These are phyloP conservation scores for Lithobates pipiens DNA, from an alignment of 2,797 vertebrate species.

Conservation along the genomic window DNA sequence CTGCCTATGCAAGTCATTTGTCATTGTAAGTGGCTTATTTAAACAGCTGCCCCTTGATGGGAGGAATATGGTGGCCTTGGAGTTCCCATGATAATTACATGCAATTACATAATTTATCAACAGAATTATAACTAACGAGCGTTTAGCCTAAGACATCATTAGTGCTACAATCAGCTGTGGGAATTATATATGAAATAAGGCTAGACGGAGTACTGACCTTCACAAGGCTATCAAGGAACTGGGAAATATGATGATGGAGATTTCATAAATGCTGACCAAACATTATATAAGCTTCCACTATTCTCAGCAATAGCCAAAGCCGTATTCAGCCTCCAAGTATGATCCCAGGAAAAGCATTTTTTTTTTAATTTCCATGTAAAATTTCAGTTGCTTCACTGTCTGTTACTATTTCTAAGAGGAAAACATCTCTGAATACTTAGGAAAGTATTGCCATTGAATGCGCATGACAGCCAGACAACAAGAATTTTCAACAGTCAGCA, in stretches of 20 bases:
- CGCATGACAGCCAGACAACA: too few species aligned
- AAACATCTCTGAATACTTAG: too few species aligned
- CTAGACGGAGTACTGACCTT: not conserved
- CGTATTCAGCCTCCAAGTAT: too few species aligned
- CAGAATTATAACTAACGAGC: not conserved
- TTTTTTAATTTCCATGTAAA: not conserved
- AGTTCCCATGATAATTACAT: conserved; percentile 6
- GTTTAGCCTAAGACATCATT: not conserved
- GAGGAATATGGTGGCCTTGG: not conserved
- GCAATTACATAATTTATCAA: conserved; percentile 3
- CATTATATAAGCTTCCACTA: not conserved
- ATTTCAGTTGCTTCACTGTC: too few species aligned
- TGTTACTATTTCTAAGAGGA: too few species aligned
- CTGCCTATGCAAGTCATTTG: not conserved
- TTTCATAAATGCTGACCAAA: too few species aligned
- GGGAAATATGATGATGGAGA: not conserved
- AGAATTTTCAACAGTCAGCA: too few species aligned
- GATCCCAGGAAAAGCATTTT: not conserved
- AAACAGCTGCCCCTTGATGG: not conserved
- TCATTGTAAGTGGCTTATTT: conserved; percentile 22
- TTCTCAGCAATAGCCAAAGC: not conserved
- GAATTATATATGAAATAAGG: not conserved
- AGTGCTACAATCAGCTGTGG: not conserved
- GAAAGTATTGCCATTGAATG: too few species aligned
- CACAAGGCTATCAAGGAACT: not conserved